A percentile compares a stretch with the other conserved stretches of the same genome.
Conservation (phyloP, 2,113 vertebrate species). For the Pogona vitticeps region DNA sequence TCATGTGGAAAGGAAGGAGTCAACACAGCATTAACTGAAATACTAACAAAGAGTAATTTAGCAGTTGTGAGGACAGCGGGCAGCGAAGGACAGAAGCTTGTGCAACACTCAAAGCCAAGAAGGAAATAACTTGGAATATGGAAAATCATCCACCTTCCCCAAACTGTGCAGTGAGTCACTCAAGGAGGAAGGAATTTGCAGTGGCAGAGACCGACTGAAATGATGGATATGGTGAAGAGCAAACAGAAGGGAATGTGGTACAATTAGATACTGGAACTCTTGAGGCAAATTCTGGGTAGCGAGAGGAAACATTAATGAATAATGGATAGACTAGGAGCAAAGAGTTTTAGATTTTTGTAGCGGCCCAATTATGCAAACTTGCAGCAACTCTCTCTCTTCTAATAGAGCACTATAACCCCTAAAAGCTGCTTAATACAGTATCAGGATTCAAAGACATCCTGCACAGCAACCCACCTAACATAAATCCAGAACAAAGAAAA, state of each 20-base stretch:
- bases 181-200: slow-evolving; percentile 20
- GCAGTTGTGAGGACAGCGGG: not conserved
- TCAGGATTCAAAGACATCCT: not conserved
- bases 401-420: not conserved
- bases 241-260: not conserved
- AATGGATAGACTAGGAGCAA: not conserved
- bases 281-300: not conserved
- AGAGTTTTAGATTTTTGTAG: not conserved
- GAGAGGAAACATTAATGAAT: not conserved
- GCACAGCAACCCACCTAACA: not conserved
- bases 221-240: not conserved
- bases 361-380: not conserved
- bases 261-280: not conserved
- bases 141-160: slow-evolving; percentile 22
- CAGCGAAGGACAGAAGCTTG: not conserved
- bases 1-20: not conserved
- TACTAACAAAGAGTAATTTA: slow-evolving; percentile 10
- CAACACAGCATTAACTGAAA: not conserved
- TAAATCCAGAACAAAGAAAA: not conserved
- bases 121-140: not conserved
- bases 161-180: slow-evolving; percentile 27
- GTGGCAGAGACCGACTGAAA: not conserved
- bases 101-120: not conserved
- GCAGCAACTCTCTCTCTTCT: not conserved
- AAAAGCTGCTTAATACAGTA: not conserved